These are phyloP conservation scores for Melanotaenia pygmaea DNA, from an alignment of 2,797 vertebrate genomes.

Conservation along the genomic window DNA sequence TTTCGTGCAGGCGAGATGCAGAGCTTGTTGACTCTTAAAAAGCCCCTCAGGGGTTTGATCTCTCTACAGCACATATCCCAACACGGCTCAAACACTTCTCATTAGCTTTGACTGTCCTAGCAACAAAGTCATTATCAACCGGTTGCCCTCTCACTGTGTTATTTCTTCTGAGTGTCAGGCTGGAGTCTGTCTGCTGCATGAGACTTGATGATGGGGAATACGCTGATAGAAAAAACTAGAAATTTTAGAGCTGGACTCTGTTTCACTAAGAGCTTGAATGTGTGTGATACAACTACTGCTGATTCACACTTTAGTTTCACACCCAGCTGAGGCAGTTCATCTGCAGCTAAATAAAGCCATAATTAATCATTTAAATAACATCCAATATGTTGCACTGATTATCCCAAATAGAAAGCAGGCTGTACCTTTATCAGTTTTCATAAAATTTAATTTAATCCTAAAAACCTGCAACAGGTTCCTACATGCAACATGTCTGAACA, in stretches of 20 bases:
- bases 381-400: conserved; percentile 1
- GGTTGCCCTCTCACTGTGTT: not conserved
- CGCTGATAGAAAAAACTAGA: not conserved
- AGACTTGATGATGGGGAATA: not conserved
- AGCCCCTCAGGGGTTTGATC: conserved; percentile 53
- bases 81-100: conserved; percentile 67
- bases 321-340: conserved; percentile 41
- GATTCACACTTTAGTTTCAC: conserved; percentile 35
- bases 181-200: not conserved
- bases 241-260: not conserved
- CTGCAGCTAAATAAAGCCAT: not conserved
- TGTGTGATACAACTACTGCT: not conserved
- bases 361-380: conserved; percentile 1
- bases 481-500: too few relatives aligned
- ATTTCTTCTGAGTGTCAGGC: not conserved
- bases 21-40: conserved; percentile 75
- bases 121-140: conserved; percentile 58
- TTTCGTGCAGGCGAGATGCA: conserved; percentile 28
- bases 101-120: conserved; percentile 71
- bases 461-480: not conserved
- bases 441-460: too few relatives aligned
- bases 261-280: too few relatives aligned
- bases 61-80: conserved; percentile 49
- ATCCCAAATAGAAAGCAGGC: not conserved
- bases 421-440: not conserved